Percentiles rank a stretch among this genome's conserved stretches.
phyloP scores from a whole-genome alignment of 2,888 invertebrate genomes.

The Amiota minor region DNA sequence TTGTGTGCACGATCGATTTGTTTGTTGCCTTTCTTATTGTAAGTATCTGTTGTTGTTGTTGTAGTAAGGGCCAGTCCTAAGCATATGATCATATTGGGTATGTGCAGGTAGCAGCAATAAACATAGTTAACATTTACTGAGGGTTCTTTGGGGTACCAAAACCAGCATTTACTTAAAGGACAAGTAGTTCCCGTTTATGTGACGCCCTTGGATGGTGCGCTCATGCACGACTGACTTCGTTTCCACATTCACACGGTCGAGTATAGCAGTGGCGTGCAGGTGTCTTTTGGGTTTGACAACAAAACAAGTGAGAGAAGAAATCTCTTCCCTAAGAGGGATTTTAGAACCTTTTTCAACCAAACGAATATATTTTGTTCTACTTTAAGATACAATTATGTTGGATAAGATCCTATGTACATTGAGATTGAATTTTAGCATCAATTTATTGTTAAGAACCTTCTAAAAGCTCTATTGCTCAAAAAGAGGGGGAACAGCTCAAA shows the following conservation, averaged over 20 bases:
- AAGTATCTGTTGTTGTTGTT: constrained; percentile 1
- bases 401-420: no score
- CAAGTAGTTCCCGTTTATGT: background rate
- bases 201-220: constrained; percentile 57
- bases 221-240: constrained; percentile 68
- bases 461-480: no score
- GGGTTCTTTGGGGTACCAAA: background rate
- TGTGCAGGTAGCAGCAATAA: constrained; percentile 16
- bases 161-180: background rate
- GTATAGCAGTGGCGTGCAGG: constrained; percentile 39
- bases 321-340: no score
- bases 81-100: constrained; percentile 25
- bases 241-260: constrained; percentile 66
- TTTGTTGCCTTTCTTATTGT: constrained; percentile 18
- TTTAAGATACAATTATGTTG: no score
- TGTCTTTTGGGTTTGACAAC: background rate
- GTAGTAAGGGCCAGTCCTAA: constrained; percentile 24
- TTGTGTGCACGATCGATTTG: constrained; percentile 28
- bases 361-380: no score
- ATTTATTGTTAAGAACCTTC: no score
- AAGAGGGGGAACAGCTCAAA: no score
- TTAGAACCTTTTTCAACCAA: no score
- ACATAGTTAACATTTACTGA: constrained; percentile 17
- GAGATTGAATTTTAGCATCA: no score
- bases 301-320: constrained; percentile 26